phyloP scores from a whole-genome alignment of 2,113 vertebrate species.

The Sander vitreus region DNA sequence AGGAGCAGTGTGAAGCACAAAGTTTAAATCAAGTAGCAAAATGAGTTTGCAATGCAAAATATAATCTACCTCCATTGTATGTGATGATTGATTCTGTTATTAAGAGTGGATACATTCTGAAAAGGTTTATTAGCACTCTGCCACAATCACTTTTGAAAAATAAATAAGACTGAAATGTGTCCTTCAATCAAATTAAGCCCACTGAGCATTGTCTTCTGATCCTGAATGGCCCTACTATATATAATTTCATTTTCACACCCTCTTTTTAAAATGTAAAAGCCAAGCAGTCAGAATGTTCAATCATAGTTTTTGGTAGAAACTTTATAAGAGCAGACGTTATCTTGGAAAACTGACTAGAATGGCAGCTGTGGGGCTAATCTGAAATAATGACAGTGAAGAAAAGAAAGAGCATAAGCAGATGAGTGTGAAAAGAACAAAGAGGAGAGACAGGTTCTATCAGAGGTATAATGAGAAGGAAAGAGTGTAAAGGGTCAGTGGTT shows the following conservation, averaged over 20 bases:
- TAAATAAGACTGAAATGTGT: background rate
- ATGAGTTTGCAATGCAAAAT: background rate
- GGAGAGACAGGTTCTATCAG: conserved; percentile 11
- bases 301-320: background rate
- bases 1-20: background rate
- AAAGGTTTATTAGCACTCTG: background rate
- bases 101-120: background rate
- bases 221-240: too few species aligned
- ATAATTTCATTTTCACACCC: too few species aligned
- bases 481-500: conserved; percentile 46
- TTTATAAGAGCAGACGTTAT: background rate
- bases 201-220: too few species aligned
- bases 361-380: background rate
- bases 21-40: background rate
- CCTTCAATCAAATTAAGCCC: background rate
- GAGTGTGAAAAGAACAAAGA: conserved; percentile 31
- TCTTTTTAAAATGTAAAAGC: background rate
- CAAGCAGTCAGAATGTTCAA: background rate
- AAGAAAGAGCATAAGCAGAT: background rate
- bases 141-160: background rate
- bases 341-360: background rate
- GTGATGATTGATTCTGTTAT: background rate
- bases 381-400: background rate
- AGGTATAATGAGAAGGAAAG: conserved; percentile 48
- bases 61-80: background rate